Evolutionary conservation across 2,888 invertebrate genomes (phyloP).

Genomic region (Andrena camellia): DNA sequence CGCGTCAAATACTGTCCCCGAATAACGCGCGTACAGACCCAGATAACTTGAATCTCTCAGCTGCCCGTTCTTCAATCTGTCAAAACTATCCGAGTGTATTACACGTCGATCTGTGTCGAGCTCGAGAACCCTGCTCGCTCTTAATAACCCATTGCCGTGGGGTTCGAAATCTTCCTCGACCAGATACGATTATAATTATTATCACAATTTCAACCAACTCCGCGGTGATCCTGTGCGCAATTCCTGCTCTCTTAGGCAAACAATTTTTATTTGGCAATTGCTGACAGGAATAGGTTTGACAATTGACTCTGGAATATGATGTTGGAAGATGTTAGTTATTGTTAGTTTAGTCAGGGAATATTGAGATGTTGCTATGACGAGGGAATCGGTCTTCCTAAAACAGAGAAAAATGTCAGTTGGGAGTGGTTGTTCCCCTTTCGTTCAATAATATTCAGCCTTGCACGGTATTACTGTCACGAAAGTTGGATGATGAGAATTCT

Average conservation of each 20-base stretch:
- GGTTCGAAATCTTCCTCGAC: too few relatives aligned
- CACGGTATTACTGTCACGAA: too few relatives aligned
- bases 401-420: too few relatives aligned
- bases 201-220: neutral
- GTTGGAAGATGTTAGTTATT: neutral
- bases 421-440: too few relatives aligned
- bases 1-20: constrained; percentile 63
- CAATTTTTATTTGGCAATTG: neutral
- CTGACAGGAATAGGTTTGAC: neutral
- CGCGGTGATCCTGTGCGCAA: neutral
- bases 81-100: constrained; percentile 10
- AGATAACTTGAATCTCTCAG: constrained; percentile 56
- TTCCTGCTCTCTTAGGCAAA: neutral
- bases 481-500: too few relatives aligned
- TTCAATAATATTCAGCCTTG: too few relatives aligned
- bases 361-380: too few relatives aligned
- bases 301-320: neutral
- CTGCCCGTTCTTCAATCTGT: constrained; percentile 52
- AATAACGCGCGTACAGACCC: constrained; percentile 56
- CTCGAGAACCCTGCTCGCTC: too few relatives aligned
- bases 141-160: too few relatives aligned
- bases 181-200: neutral
- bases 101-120: too few relatives aligned
- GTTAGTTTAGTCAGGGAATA: neutral
- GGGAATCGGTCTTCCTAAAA: too few relatives aligned